A percentile compares a stretch with the other conserved stretches of the same genome.
phyloP scores from a whole-genome alignment of 2,797 vertebrate species.

The Nannoperca australis region DNA sequence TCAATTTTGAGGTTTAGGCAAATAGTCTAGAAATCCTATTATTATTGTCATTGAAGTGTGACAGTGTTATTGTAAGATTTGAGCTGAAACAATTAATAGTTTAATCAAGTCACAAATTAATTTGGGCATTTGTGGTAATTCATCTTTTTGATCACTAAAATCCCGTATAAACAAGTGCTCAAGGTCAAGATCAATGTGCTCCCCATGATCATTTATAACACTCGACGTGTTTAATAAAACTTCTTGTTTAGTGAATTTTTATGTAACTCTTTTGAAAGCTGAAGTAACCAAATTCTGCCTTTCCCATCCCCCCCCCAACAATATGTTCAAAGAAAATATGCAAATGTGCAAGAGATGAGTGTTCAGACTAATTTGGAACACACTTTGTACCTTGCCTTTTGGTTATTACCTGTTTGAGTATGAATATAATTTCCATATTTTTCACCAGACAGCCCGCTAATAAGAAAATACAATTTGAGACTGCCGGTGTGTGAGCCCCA shows the following conservation, averaged over 20 bases:
- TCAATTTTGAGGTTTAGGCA: not conserved
- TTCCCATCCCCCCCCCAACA: slow-evolving; percentile 1
- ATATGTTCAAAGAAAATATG: slow-evolving; percentile 61
- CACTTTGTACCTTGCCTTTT: slow-evolving; percentile 64
- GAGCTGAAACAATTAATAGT: not conserved
- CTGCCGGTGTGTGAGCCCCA: slow-evolving; percentile 53
- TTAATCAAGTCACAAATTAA: not conserved
- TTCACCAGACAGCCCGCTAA: slow-evolving; percentile 58
- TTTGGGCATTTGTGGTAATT: not conserved
- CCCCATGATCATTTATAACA: slow-evolving; percentile 20
- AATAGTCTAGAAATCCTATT: not conserved
- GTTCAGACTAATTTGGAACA: slow-evolving; percentile 67
- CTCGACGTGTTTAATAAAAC: slow-evolving; percentile 14
- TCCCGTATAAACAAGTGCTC: slow-evolving; percentile 23
- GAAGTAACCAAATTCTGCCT: slow-evolving; percentile 16
- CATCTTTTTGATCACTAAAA: slow-evolving; percentile 22
- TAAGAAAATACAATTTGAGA: slow-evolving; percentile 67
- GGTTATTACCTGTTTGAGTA: slow-evolving; percentile 70
- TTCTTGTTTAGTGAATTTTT: slow-evolving; percentile 33
- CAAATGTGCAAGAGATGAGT: slow-evolving; percentile 59
- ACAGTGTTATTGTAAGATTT: not conserved
- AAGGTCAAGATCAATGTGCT: slow-evolving; percentile 32
- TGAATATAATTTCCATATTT: slow-evolving; percentile 79
- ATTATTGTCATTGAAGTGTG: not conserved
- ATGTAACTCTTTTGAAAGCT: slow-evolving; percentile 43